Evolutionary conservation across 2,888 invertebrate species (phyloP), one percentile per base, ranked within the genome.

Genomic region (Cheilosia vulpina): DNA sequence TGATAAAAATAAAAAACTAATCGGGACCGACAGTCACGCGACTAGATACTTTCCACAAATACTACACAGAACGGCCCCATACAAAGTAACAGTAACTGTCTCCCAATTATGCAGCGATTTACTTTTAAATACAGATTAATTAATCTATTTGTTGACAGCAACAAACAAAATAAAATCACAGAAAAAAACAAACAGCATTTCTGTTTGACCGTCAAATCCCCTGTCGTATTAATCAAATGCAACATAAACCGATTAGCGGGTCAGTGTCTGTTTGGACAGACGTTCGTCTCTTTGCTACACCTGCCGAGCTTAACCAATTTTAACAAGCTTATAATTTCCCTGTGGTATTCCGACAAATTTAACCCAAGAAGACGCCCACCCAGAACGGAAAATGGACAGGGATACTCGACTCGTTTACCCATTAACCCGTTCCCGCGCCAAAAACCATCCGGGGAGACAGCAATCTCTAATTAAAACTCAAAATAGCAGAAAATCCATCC

Each of bases 281-380:
- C 43, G 45, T 31, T 72, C 52, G 52, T 60, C 52, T 69, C 43
- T 41, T 45, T 55, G 47, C 15, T 63, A 45, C 85, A 81, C 85
- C 81, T 85, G 81, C 76, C 47, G 50, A 72, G 72, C 66, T 85
- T 68, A 77, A 85, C 81, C 81, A 77, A 85, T 85, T 85, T 81
- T 71, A 85, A 85, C 85, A 81, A 85, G 85, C 80, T 80, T 76
- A 85, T 85, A 85, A 85, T 85, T 85, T 85, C 85, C 85, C 85
- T 68, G 68, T 76, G 85, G 85, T 85, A 85, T 77, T 65, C 62
- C 45, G 81, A n/a, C 71, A 80, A 76, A 80, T 76, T 72, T 72
- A 52, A 72, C 76, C 68, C 53, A 60, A 60, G 72, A 31, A 53
- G 58, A 19, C 53, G 52, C n/a, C 63, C 45, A 11, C 7, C n/a